These are phyloP conservation scores for Meandrusa payeni DNA, from an alignment of 2,888 invertebrate species.

Conservation along the genomic window DNA sequence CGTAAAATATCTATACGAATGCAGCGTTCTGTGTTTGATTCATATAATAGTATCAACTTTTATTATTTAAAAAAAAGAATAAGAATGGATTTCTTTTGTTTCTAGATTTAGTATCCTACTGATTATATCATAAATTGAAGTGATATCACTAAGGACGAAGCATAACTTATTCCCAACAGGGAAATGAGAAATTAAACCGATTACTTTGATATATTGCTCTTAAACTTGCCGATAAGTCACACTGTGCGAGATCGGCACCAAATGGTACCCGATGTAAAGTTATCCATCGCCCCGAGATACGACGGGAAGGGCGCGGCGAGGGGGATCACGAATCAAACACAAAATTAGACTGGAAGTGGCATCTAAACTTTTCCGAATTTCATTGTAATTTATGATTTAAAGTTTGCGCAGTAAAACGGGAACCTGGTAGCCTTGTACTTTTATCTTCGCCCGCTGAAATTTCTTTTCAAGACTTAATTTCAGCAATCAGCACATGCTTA, in stretches of 20 bases:
- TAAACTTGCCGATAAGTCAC: conserved; percentile 78
- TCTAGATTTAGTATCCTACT: no score
- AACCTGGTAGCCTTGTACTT: conserved; percentile 9
- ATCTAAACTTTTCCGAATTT: conserved; percentile 28
- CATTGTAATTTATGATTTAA: conserved; percentile 25
- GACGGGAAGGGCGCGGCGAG: conserved; percentile 28
- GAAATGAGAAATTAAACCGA: conserved; percentile 79
- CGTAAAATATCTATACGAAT: no score
- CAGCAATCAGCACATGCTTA: conserved; percentile 2
- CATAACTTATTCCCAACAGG: conserved; percentile 64
- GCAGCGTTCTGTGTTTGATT: no score
- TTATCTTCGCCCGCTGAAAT: conserved; percentile 3
- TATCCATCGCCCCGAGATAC: conserved; percentile 63
- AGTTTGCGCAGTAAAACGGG: conserved; percentile 13
- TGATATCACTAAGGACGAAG: conserved; percentile 61
- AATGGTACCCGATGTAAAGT: conserved; percentile 73
- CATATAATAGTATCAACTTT: no score
- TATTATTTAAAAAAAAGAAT: no score
- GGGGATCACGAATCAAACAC: conserved; percentile 40
- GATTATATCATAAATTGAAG: conserved; percentile 47
- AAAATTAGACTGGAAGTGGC: conserved; percentile 41
- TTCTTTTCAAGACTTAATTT: background rate
- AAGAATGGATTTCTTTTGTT: no score
- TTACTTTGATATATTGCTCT: conserved; percentile 77
- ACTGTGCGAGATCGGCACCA: conserved; percentile 67